Conservation (phyloP, 2,113 vertebrate species). For the Bos indicus region DNA sequence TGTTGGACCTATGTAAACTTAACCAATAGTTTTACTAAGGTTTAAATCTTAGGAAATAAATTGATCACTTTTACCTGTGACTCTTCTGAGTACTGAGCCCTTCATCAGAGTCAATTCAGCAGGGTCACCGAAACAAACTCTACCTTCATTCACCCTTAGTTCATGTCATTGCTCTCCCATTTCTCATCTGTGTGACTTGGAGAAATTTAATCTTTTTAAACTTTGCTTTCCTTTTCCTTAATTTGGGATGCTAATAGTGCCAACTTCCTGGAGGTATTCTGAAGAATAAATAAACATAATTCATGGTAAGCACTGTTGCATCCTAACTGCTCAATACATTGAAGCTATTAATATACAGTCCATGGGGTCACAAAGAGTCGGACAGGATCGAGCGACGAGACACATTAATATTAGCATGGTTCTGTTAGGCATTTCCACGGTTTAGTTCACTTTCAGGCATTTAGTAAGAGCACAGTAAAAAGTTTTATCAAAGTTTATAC, state of each 20-base stretch:
- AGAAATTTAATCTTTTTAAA: background rate
- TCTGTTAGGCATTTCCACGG: background rate
- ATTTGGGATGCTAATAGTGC: background rate
- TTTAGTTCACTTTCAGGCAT: background rate
- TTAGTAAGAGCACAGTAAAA: background rate
- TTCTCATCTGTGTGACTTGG: background rate
- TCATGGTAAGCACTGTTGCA: background rate
- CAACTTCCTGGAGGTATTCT: background rate
- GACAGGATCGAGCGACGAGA: accelerated
- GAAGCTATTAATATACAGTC: background rate
- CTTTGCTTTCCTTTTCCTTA: background rate
- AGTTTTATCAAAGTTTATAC: background rate
- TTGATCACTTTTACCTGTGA: background rate
- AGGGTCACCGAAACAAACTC: background rate
- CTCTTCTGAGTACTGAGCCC: background rate
- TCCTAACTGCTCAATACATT: background rate
- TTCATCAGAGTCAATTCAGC: background rate
- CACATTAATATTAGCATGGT: background rate
- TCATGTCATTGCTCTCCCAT: background rate
- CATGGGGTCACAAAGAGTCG: background rate
- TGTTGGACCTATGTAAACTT: background rate
- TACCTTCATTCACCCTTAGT: background rate
- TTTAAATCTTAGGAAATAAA: background rate
- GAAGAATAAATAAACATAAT: background rate
- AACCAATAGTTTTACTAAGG: background rate